Evolutionary conservation across 2,113 vertebrate genomes (phyloP), one percentile per base, ranked within the genome.

Genomic region (Apus apus): DNA sequence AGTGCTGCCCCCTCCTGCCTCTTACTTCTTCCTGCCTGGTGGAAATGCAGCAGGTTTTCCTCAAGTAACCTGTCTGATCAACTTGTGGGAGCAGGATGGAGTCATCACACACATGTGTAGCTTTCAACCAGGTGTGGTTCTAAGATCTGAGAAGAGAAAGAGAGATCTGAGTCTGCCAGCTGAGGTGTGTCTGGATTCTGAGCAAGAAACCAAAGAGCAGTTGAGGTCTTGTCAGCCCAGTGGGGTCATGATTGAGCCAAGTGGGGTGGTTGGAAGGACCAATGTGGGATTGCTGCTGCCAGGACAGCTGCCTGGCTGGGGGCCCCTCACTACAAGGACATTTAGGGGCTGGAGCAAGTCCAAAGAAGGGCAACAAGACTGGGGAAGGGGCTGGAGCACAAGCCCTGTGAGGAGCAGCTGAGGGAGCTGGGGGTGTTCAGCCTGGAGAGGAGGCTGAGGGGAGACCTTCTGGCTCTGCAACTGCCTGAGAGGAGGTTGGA

Each of bases 181-280:
- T 51, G 54, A 48, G 61, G 19, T 7, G 13, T 20, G 8, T 34
- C 57, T 58, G 56, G 32, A 25, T 87, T 74, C 40, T 21, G 68
- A 54, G 13, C 1, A 2, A 78, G 74, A 43, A 81, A 43, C 23
- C 58, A n/a, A 43, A 58, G 29, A 85, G 65, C 25, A 36, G 40
- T 15, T 2, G 2, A 58, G 34, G 32, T 32, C n/a, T 77, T 77
- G 1, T 7, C 29, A 56, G 34, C 66, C 38, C 32, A 19, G 0
- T 0, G 0, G 22, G 13, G 21, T 79, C 0, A 0, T 5, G 5
- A 17, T 40, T 3, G 2, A 21, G 40, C 32, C 16, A 15, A 54
- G 60, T 2, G 3, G 46, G 6, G 17, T 8, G 5, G 1, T 5
- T 61, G 85, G 85, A 72, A 64, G 58, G 50, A n/a, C 73, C 8